Base-by-base conservation (phyloP, 2,113 vertebrate species). In the Probosciger aterrimus region DNA sequence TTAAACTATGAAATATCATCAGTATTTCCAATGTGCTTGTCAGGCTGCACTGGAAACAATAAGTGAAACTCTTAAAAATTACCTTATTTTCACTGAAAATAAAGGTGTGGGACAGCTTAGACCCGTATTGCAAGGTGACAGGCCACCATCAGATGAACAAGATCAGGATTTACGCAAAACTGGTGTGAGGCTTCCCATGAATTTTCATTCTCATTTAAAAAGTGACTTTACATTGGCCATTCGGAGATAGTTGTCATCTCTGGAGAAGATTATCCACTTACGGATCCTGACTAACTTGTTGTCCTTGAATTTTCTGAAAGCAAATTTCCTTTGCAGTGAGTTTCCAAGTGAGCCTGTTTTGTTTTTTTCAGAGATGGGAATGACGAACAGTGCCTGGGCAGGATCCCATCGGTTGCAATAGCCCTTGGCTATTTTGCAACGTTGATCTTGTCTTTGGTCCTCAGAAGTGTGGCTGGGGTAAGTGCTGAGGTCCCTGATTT, bases 111-210 rank as follows among this genome's bases (percentile, higher is more conserved):
- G 35, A 11, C 6, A 7, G 41, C 33, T 46, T 77, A 73, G 59
- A 64, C 19, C 44, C 60, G 74, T 68, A 70, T 41, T 28, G 18
- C 25, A 27, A 80, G n/a, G 19, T 50, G n/a, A 25, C n/a, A 77
- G 73, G 31, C 73, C 31, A 41, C 39, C 4, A 1, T 43, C 33
- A 89, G 30, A 47, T 25, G 24, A 89, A 35, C 4, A 2, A 62
- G 30, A 77, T 35, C 49, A 73, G 39, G 33, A 69, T 70, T 84
- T 70, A 74, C 0, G 0, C 47, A 31, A 81, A 27, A 43, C 33
- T 39, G 8, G 8, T 1, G 0, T 68, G 53, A 28, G 4, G 2
- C 27, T 83, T 69, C 0, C 33, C 33, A 20, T 35, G 39, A 81
- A 84, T 84, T 57, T 69, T 20, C 44, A 78, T 62, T 90, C 41